Evolutionary conservation across 2,888 invertebrate species (phyloP).

Genomic region (Dexiosoma caninum): DNA sequence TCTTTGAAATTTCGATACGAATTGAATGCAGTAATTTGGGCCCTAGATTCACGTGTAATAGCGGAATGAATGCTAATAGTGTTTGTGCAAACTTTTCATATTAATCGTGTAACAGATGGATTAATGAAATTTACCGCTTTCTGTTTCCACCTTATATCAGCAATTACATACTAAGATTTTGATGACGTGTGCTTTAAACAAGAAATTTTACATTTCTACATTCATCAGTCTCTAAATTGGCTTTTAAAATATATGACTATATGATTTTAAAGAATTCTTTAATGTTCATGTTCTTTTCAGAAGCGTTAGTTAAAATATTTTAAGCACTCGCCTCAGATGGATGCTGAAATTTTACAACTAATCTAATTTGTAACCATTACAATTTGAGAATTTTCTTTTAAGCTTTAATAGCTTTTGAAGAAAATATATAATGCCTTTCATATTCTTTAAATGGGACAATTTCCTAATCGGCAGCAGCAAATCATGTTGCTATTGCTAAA

Average conservation of each 20-base stretch:
- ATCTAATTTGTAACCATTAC: conserved; percentile 51
- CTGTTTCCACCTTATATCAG: too few relatives aligned
- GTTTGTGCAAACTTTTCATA: too few relatives aligned
- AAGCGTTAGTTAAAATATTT: neutral
- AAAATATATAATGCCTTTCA: neutral
- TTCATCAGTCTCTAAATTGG: neutral
- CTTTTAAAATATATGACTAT: neutral
- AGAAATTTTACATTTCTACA: neutral
- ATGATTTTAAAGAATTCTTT: neutral
- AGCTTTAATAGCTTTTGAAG: neutral
- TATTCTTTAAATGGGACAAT: conserved; percentile 43
- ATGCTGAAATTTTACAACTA: conserved; percentile 45
- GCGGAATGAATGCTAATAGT: too few relatives aligned
- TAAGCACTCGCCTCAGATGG: conserved; percentile 15
- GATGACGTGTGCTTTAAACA: neutral
- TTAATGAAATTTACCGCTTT: too few relatives aligned
- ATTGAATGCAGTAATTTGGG: too few relatives aligned
- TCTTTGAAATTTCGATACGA: too few relatives aligned
- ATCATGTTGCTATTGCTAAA: conserved; percentile 27
- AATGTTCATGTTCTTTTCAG: neutral
- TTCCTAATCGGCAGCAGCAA: conserved; percentile 32
- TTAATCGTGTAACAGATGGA: too few relatives aligned
- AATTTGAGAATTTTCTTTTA: neutral
- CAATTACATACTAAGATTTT: neutral
- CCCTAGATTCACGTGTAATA: too few relatives aligned